Evolutionary conservation across 30 jellyfish, hydroid and myxozoan genomes (phyloP).

Genomic region (Aurelia sp.): DNA sequence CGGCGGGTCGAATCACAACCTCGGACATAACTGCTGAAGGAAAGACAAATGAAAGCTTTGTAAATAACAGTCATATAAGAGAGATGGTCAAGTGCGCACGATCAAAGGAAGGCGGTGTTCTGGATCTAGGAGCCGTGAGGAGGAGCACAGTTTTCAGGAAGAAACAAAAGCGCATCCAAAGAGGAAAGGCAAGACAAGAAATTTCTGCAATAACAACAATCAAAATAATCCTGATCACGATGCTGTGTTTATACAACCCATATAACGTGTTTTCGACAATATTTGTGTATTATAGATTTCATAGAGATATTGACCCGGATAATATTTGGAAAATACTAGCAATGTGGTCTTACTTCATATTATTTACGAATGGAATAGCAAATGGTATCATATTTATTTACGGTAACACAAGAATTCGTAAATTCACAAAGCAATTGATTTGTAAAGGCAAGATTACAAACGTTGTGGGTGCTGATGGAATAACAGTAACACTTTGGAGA

Average conservation of each 20-base stretch:
- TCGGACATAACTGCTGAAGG: background rate
- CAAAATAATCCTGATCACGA: slow-evolving; percentile 1
- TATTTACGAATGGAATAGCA: slow-evolving; percentile 6
- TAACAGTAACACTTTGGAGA: no score
- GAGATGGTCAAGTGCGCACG: background rate
- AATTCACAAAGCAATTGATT: background rate
- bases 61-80: background rate
- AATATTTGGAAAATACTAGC: slow-evolving; percentile 17
- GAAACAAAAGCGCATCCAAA: background rate
- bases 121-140: background rate
- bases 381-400: background rate
- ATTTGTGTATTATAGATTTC: background rate
- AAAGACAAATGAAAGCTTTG: background rate
- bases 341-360: slow-evolving; percentile 15
- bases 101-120: background rate
- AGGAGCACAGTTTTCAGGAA: background rate
- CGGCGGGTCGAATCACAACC: background rate
- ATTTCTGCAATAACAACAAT: slow-evolving; percentile 14
- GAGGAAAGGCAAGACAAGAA: background rate
- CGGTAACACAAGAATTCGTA: slow-evolving; percentile 10
- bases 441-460: background rate
- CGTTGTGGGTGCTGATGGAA: background rate
- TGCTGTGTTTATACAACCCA: slow-evolving; percentile 15
- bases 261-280: background rate
- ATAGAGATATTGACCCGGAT: slow-evolving; percentile 6